phyloP scores from a whole-genome alignment of 2,113 vertebrate species.

The Eonycteris spelaea region DNA sequence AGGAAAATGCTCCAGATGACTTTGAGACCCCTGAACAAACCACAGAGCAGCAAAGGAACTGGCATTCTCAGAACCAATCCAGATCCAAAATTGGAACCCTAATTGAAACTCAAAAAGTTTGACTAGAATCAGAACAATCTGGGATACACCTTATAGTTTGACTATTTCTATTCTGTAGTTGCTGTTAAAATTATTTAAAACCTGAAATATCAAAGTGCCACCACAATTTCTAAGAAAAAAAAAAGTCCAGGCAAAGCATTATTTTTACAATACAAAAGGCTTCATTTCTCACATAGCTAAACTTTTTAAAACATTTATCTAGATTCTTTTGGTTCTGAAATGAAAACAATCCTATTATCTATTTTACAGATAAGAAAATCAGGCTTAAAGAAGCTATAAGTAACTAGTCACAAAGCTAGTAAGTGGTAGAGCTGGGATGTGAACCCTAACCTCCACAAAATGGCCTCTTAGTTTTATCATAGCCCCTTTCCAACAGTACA shows the following conservation, averaged over 20 bases:
- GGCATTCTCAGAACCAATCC: neutral
- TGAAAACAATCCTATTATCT: neutral
- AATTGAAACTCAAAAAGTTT: neutral
- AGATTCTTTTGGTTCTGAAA: neutral
- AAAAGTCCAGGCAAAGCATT: neutral
- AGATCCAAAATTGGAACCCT: neutral
- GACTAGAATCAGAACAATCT: neutral
- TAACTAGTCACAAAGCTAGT: neutral
- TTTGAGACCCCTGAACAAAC: neutral
- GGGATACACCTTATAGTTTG: neutral
- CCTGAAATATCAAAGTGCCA: neutral
- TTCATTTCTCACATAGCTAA: neutral
- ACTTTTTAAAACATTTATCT: neutral
- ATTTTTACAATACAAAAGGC: neutral
- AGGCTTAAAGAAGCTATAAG: neutral
- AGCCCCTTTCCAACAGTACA: too few species aligned
- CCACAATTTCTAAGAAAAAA: neutral
- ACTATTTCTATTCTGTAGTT: neutral
- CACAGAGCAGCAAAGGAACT: neutral
- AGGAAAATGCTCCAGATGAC: neutral
- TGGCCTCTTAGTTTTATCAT: neutral
- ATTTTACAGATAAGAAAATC: neutral
- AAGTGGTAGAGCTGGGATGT: neutral
- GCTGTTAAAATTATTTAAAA: constrained; percentile 11
- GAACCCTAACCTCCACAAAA: neutral